Evolutionary conservation across 2,888 invertebrate genomes (phyloP).

Genomic region (Elgonia sp.): DNA sequence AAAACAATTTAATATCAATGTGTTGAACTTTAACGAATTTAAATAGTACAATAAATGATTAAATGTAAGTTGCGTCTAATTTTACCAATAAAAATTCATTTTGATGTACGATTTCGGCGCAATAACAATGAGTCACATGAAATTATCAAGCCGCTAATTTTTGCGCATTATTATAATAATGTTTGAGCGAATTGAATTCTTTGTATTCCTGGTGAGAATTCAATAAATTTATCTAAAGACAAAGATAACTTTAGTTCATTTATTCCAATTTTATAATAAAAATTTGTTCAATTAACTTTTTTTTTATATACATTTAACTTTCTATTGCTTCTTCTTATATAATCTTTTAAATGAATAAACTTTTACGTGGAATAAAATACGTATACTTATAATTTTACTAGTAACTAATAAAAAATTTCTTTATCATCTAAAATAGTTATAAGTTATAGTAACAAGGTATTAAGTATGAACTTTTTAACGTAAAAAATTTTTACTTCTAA

Average conservation of each 20-base stretch:
- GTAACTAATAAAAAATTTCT: no score
- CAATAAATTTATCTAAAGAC: slow-evolving; percentile 23
- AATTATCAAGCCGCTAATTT: slow-evolving; percentile 16
- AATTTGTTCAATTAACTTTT: not conserved
- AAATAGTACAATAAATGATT: slow-evolving; percentile 11
- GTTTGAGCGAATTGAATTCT: slow-evolving; percentile 43
- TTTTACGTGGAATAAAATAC: not conserved
- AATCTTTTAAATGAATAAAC: not conserved
- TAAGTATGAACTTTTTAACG: not conserved
- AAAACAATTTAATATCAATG: slow-evolving; percentile 38
- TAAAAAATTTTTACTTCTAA: not conserved
- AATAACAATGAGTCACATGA: slow-evolving; percentile 30
- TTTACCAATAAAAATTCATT: not conserved
- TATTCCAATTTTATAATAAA: not conserved
- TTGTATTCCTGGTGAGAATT: slow-evolving; percentile 25
- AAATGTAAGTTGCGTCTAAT: not conserved
- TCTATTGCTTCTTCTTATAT: not conserved
- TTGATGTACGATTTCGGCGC: not conserved
- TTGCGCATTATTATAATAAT: slow-evolving; percentile 28
- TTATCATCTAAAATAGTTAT: no score
- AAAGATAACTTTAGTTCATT: slow-evolving; percentile 31
- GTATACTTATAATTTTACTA: not conserved
- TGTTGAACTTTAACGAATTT: slow-evolving; percentile 16
- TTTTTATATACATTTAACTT: slow-evolving; percentile 15
- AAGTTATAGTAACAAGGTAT: not conserved